phyloP scores from a whole-genome alignment of 92 coral and sea anemone genomes.

The Porites lobata region DNA sequence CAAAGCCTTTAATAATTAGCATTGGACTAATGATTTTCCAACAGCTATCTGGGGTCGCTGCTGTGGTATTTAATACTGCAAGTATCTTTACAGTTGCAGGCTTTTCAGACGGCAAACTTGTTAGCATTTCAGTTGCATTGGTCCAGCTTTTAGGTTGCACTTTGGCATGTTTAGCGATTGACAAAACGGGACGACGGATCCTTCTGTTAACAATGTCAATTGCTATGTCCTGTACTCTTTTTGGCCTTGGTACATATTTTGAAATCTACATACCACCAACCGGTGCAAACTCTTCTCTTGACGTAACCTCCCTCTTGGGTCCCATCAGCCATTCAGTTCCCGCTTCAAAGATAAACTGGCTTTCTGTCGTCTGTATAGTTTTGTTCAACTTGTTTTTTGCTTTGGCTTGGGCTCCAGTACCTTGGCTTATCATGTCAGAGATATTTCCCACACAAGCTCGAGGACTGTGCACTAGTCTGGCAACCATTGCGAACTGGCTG shows the following conservation, averaged over 20 bases:
- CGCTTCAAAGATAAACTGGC: no score
- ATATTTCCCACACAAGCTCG: constrained; percentile 81
- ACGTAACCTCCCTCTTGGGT: background rate
- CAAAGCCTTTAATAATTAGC: constrained; percentile 77
- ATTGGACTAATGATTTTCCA: constrained; percentile 82
- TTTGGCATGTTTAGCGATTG: constrained; percentile 12
- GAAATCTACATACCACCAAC: background rate
- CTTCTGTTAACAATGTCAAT: constrained; percentile 4
- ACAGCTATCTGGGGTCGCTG: constrained; percentile 86
- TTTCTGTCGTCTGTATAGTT: constrained; percentile 10
- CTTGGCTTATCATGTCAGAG: constrained; percentile 88
- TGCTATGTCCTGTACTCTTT: constrained; percentile 8
- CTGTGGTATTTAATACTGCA: constrained; percentile 81
- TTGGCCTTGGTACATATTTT: constrained; percentile 8
- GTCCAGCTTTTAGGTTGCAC: constrained; percentile 72
- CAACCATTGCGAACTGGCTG: constrained; percentile 71
- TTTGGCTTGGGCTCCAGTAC: constrained; percentile 39
- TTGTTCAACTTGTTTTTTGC: no score
- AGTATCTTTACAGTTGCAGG: constrained; percentile 83
- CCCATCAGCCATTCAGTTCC: constrained; percentile 32
- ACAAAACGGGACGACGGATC: constrained; percentile 17
- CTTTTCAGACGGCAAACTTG: constrained; percentile 69
- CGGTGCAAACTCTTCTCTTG: background rate
- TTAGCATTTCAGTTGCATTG: constrained; percentile 69
- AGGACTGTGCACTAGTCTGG: constrained; percentile 78